These are phyloP conservation scores for Digitonthophagus gazella DNA, from an alignment of 2,888 invertebrate genomes.

Conservation along the genomic window DNA sequence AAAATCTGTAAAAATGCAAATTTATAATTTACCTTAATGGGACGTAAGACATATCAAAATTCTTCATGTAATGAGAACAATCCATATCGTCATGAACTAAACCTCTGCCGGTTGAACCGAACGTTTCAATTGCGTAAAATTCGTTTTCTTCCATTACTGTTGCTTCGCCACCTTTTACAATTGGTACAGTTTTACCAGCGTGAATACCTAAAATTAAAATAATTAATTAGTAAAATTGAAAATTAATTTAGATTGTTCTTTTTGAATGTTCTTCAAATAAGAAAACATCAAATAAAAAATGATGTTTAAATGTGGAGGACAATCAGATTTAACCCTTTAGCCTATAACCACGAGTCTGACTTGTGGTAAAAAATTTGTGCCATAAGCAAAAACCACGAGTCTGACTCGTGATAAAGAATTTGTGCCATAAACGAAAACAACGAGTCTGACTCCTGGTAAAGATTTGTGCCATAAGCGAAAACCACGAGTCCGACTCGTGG, in stretches of 20 bases:
- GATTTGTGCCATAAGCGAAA: too few relatives aligned
- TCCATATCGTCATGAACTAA: constrained; percentile 99
- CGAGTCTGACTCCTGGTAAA: too few relatives aligned
- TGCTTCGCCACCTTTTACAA: constrained; percentile 97
- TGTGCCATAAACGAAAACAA: too few relatives aligned
- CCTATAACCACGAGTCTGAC: too few relatives aligned
- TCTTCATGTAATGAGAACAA: constrained; percentile 99
- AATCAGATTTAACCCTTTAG: too few relatives aligned
- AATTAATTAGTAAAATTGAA: neutral
- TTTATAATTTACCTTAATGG: constrained; percentile 68
- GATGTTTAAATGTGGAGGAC: too few relatives aligned
- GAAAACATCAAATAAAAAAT: neutral
- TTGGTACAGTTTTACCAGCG: constrained; percentile 98
- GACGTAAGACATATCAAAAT: constrained; percentile 89
- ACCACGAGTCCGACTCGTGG: too few relatives aligned
- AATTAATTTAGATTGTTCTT: constrained; percentile 17
- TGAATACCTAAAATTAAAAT: constrained; percentile 64
- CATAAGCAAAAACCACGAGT: too few relatives aligned
- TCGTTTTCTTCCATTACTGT: constrained; percentile 99
- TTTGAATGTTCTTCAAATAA: too few relatives aligned
- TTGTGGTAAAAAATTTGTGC: too few relatives aligned
- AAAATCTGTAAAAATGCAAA: constrained; percentile 12
- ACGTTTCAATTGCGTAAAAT: constrained; percentile 99
- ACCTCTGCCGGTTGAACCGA: constrained; percentile 95
- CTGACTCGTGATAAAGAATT: too few relatives aligned